Evolutionary conservation across 2,888 invertebrate species (phyloP).

Genomic region (Philereme vetulata): DNA sequence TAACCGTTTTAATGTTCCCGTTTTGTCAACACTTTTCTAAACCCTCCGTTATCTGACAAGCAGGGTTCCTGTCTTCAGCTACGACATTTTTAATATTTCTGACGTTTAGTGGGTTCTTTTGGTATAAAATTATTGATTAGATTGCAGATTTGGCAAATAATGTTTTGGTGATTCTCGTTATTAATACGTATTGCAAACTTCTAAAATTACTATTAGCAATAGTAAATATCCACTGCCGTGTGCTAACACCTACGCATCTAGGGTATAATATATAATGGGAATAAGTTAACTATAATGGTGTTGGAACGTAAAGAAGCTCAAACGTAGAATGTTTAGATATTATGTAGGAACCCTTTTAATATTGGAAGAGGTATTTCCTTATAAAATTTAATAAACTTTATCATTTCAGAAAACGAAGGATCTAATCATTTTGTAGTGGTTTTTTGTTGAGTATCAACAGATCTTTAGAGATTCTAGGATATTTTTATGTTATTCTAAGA

Average conservation of each 20-base stretch:
- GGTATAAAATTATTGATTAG: not conserved
- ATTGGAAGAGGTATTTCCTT: constrained; percentile 14
- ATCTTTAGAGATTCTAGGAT: too few species aligned
- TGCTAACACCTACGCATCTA: constrained; percentile 10
- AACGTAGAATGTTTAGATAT: constrained; percentile 23
- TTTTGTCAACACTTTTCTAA: constrained; percentile 48
- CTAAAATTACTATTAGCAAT: constrained; percentile 1
- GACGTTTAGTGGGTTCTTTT: not conserved
- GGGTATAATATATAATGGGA: constrained; percentile 4
- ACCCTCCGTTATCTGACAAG: constrained; percentile 79
- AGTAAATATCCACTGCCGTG: constrained; percentile 17
- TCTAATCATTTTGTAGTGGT: too few species aligned
- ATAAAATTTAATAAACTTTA: too few species aligned
- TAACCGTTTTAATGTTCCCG: constrained; percentile 46
- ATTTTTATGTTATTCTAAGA: not conserved
- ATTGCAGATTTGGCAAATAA: not conserved
- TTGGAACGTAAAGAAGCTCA: constrained; percentile 24
- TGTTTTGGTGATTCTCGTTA: too few species aligned
- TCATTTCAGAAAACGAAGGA: too few species aligned
- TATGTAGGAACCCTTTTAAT: constrained; percentile 21
- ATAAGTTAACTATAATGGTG: constrained; percentile 17
- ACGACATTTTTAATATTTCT: constrained; percentile 47
- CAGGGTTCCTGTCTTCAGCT: constrained; percentile 80
- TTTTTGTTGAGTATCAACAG: too few species aligned
- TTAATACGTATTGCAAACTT: not conserved